phyloP scores from a whole-genome alignment of 2,888 invertebrate genomes.

The Trissonchulus sp. region DNA sequence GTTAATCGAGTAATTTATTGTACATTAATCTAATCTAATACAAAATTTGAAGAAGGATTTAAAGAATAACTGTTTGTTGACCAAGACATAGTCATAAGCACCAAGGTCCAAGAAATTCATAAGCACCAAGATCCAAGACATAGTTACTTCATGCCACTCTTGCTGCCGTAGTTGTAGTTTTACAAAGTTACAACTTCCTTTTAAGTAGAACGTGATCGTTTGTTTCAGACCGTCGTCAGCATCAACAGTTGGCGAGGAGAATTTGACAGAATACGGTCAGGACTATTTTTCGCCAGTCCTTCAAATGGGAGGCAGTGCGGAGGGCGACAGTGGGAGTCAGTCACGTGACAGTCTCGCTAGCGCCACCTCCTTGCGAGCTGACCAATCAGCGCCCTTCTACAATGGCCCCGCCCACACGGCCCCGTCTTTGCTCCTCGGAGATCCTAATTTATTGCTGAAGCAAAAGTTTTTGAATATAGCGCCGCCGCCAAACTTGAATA shows the following conservation, averaged over 20 bases:
- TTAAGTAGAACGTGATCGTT: too few species aligned
- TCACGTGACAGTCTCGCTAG: background rate
- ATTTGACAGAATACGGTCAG: background rate
- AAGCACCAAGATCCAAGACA: too few species aligned
- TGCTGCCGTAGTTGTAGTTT: too few species aligned
- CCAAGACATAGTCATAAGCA: too few species aligned
- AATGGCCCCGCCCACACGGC: background rate
- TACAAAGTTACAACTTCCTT: too few species aligned
- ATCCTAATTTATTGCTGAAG: background rate
- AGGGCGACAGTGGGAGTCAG: background rate
- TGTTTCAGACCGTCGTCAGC: background rate
- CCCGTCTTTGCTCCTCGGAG: too few species aligned
- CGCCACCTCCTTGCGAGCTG: background rate
- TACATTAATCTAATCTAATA: too few species aligned
- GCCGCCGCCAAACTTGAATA: background rate
- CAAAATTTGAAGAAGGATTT: too few species aligned
- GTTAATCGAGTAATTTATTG: too few species aligned
- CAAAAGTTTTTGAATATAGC: background rate
- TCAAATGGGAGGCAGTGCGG: background rate
- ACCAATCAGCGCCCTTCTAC: background rate
- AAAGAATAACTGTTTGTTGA: too few species aligned
- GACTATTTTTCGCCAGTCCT: background rate
- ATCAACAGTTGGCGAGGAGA: background rate
- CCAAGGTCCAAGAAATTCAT: too few species aligned
- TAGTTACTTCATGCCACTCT: too few species aligned